Base-by-base conservation (phyloP, 2,888 invertebrate genomes). In the Amiota mariae region DNA sequence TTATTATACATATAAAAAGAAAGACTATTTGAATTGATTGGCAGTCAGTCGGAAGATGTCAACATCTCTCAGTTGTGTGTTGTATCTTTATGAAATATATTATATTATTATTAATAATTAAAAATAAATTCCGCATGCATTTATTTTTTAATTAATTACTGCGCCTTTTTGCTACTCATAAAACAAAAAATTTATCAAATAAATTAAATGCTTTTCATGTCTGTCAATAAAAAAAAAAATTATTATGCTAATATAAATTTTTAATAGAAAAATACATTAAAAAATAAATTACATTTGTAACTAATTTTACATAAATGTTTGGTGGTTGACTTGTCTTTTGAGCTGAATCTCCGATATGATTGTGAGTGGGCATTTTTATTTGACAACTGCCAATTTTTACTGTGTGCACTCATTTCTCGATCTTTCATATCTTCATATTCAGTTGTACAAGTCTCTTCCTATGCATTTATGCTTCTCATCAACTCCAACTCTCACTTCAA, bases 401-500 rank as follows among this genome's bases (percentile, higher is more conserved):
- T 59, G 20, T 59, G 24, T 24, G 24, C 24, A 24, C 24, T 11
- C 10, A 57, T 15, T 57, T 57, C 9, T 15, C 11, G 15, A 57
- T 18, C 18, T 51, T n/a, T 51, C n/a, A 51, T 51, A 54, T 54
- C 6, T 36, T 36, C 36, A 6, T 36, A 36, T 36, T 36, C 36
- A 36, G 6, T 6, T 36, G 36, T 2, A 2, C 36, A 36, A 36
- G 36, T 36, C 36, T 12, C 36, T n/a, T n/a, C 11, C 46, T 63
- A 46, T 36, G 46, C 63, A n/a, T 46, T 63, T n/a, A 18, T 20
- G 12, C 24, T n/a, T 66, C 18, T 24, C 66, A 48, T 54, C 20
- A 24, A 8, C 51, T 68, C 59, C 70, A 59, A 57, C 54, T 59
- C 36, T 36, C 59, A 72, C 70, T 79, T 59, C 24, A 67, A 72